phyloP scores from a whole-genome alignment of 2,888 invertebrate genomes.

The Eupithecia subumbrata region DNA sequence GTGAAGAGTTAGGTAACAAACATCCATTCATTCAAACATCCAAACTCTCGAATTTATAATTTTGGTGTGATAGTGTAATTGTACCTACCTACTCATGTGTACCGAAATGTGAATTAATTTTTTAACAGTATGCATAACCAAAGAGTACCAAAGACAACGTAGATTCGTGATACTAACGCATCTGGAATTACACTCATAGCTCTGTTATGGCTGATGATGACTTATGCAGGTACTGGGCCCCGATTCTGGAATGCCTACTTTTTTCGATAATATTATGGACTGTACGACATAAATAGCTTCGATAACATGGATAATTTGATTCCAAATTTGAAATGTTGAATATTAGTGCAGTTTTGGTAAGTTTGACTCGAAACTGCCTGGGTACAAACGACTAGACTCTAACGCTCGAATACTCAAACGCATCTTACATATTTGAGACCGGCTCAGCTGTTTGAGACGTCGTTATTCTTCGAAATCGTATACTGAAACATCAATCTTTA shows the following conservation, averaged over 20 bases:
- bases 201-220: background rate
- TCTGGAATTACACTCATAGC: background rate
- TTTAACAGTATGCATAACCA: background rate
- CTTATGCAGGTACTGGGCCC: background rate
- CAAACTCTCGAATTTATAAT: too few species aligned
- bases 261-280: background rate
- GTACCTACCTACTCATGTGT: too few species aligned
- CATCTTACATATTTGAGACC: too few species aligned
- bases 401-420: too few species aligned
- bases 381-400: background rate
- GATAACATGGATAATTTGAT: background rate
- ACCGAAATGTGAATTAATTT: too few species aligned
- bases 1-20: too few species aligned
- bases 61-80: too few species aligned
- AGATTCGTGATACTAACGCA: background rate
- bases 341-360: background rate
- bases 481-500: too few species aligned
- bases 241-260: background rate
- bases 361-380: background rate
- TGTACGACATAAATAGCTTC: background rate
- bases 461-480: too few species aligned
- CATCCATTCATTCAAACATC: too few species aligned
- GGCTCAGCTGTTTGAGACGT: too few species aligned
- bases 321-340: background rate
- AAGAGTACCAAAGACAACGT: background rate